Conservation (phyloP, 1,140 invertebrate genomes). For the Hermatobates lingyangjiaoensis region DNA sequence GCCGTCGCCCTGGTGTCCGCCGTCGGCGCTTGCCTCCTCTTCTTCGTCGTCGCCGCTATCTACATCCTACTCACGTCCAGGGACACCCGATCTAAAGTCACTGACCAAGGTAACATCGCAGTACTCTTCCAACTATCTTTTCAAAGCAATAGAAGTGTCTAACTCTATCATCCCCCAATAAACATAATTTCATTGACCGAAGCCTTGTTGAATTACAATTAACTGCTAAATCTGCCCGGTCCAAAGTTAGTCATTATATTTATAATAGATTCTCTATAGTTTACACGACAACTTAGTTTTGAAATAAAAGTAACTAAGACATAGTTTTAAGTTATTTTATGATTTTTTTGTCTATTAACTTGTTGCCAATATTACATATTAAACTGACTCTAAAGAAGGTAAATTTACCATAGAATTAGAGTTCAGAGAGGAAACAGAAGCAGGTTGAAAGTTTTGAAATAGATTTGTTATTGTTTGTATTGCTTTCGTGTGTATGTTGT, state of each 20-base stretch:
- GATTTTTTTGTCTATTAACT: too few species aligned
- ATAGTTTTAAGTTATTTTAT: too few species aligned
- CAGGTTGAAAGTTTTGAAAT: too few species aligned
- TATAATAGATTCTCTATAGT: background rate
- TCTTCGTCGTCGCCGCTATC: constrained; percentile 39
- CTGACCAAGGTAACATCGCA: constrained; percentile 25
- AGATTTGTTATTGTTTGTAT: too few species aligned
- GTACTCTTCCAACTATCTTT: background rate
- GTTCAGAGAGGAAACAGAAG: too few species aligned
- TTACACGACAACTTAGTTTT: too few species aligned
- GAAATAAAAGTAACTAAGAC: too few species aligned
- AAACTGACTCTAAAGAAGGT: too few species aligned
- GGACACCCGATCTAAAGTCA: constrained; percentile 34
- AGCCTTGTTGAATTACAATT: background rate
- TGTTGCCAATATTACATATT: too few species aligned
- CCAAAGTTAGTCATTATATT: background rate
- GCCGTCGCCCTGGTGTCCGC: constrained; percentile 35
- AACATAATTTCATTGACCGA: background rate
- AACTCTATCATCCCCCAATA: background rate
- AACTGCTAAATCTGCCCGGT: background rate
- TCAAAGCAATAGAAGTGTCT: background rate
- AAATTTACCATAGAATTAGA: too few species aligned
- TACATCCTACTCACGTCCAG: constrained; percentile 39
- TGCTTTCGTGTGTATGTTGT: too few species aligned
- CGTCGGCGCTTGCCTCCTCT: constrained; percentile 38